phyloP scores from a whole-genome alignment of 2,888 invertebrate species.

The Phengaris alcon region DNA sequence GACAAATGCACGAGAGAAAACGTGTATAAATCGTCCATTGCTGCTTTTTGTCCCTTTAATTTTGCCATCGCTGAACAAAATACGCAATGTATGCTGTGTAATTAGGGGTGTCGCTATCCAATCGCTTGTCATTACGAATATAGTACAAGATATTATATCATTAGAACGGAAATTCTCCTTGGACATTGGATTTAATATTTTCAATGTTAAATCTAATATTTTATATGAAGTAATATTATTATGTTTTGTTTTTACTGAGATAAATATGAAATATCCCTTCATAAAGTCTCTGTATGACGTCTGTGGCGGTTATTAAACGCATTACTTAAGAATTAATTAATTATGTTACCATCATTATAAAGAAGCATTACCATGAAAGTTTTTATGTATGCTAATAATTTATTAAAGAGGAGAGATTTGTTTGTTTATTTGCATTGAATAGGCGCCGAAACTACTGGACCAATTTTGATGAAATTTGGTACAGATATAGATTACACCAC shows the following conservation, averaged over 20 bases:
- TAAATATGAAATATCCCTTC: not conserved
- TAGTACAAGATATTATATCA: slow-evolving; percentile 19
- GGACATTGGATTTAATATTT: slow-evolving; percentile 17
- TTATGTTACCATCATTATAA: too few relatives aligned
- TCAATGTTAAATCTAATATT: slow-evolving; percentile 7
- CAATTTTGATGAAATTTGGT: too few relatives aligned
- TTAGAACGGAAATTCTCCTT: slow-evolving; percentile 17
- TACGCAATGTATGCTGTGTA: not conserved
- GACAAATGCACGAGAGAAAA: not conserved
- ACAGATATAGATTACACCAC: too few relatives aligned
- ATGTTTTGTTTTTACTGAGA: not conserved
- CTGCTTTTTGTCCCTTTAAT: not conserved
- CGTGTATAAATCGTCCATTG: not conserved
- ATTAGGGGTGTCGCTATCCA: not conserved
- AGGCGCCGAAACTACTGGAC: too few relatives aligned
- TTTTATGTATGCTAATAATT: too few relatives aligned
- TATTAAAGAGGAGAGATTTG: too few relatives aligned
- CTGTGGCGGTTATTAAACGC: too few relatives aligned
- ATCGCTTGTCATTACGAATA: not conserved
- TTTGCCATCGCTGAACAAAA: not conserved
- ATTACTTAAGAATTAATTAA: too few relatives aligned
- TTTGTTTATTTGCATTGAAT: too few relatives aligned
- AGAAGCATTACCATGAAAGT: too few relatives aligned
- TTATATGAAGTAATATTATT: not conserved
- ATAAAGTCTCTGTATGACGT: too few relatives aligned